Base-by-base conservation (phyloP, 2,113 vertebrate species). In the Carassius gibelio region DNA sequence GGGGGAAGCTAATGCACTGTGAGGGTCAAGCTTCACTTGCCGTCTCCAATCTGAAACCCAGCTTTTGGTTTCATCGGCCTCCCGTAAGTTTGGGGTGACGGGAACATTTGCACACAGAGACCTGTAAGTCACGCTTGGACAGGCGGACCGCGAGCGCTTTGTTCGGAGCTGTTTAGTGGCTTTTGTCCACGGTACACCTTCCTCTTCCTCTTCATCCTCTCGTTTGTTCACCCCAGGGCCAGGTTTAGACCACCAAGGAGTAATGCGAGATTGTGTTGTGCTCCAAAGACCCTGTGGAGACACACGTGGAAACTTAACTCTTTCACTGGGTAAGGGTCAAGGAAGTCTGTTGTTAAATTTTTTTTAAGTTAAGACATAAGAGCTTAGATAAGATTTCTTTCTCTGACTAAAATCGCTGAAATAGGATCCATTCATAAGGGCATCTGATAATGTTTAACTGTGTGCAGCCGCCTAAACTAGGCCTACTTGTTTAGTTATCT, bases 181-280 rank as follows among this genome's bases (percentile, higher is more conserved):
- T 87, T 89, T 91, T 89, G 86, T 90, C 66, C 14, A 23, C 26
- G 59, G 61, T 75, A 3, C 82, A 84, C 52, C 75, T 64, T 87
- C 88, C 34, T 87, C 72, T 75, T 85, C 71, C 62, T 86, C 83
- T 57, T 74, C 78, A 61, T n/a, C 68, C 23, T 77, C 64, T n/a
- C 34, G 62, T 57, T 76, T 45, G 30, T 61, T 83, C 75, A 84
- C 57, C 55, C 42, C 13, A 69, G 26, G 45, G 78, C 76, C 64
- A 45, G 77, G 50, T 82, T 86, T 71, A 82, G 85, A 91, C 90
- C 90, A 89, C 87, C 86, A 82, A 15, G 90, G 85, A 88, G 90
- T 90, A 91, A 91, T 11, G 11, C 75, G 89, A 91, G 68, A 82
- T 79, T 19, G 52, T 75, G 80, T 72, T 48, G 50, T 79, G 83